A percentile compares a stretch with the other conserved stretches of the same genome.
phyloP scores from a whole-genome alignment of 2,888 invertebrate species.

The Idaea dimidiata region DNA sequence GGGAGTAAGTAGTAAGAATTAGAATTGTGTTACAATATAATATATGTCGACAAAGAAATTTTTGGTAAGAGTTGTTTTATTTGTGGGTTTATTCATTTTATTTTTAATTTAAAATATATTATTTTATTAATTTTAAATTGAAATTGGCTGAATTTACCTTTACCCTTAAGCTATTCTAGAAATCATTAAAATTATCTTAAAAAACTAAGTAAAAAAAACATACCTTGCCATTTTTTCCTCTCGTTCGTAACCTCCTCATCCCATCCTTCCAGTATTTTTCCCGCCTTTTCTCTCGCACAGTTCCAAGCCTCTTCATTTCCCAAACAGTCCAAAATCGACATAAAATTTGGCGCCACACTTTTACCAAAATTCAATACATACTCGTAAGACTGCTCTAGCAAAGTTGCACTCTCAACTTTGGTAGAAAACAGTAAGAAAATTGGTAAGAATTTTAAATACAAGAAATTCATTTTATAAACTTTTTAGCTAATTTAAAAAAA shows the following conservation, averaged over 20 bases:
- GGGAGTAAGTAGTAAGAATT: no score
- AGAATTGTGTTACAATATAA: no score
- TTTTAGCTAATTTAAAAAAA: conserved; percentile 5
- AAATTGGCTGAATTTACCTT: no score
- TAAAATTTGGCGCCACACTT: conserved; percentile 72
- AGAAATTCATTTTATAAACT: neutral
- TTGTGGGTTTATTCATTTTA: no score
- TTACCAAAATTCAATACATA: conserved; percentile 67
- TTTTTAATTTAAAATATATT: no score
- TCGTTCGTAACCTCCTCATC: conserved; percentile 60
- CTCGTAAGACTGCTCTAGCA: conserved; percentile 63
- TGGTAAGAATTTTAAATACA: conserved; percentile 27
- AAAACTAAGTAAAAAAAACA: no score
- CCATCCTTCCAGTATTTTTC: conserved; percentile 72
- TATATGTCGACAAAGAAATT: no score
- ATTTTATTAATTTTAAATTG: no score
- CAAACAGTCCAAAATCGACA: conserved; percentile 78
- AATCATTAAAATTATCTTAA: conserved; percentile 20
- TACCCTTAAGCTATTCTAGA: no score
- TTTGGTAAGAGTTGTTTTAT: no score
- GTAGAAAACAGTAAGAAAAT: conserved; percentile 43
- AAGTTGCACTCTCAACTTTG: conserved; percentile 56
- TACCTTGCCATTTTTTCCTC: conserved; percentile 68
- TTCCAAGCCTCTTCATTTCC: conserved; percentile 72
- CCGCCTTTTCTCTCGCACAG: conserved; percentile 79